Evolutionary conservation across 2,888 invertebrate species (phyloP), one percentile per base, ranked within the genome.

Genomic region (Labia minor): DNA sequence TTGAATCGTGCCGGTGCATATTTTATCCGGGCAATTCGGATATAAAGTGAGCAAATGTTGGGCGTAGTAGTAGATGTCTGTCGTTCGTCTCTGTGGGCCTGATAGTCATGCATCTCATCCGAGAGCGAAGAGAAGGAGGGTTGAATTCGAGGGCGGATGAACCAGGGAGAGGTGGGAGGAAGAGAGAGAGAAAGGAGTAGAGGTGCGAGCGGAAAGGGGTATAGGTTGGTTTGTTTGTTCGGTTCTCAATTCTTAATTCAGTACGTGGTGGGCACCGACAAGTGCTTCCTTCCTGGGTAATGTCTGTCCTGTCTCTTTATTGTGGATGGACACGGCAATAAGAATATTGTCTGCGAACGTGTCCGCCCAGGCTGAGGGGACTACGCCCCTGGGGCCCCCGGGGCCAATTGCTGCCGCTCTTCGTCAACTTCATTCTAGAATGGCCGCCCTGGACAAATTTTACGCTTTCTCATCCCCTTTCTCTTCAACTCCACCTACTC

Each of bases 41-140:
- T 49, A 49, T 49, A 49, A 49, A 49, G n/a, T 49, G 49, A 49
- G 49, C n/a, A 49, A 49, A 49, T 49, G 49, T 49, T 49, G 49
- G 49, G 49, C 49, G 49, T 49, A 14, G 49, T 49, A 16, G 14
- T 49, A 49, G 26, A 26, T 26, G 26, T 26, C 26, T 26, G 26
- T 26, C 26, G 26, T 26, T 26, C 8, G 26, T 26, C 26, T 26
- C 26, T 26, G 26, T 26, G 8, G 26, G 26, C 8, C 26, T 26
- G 26, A 26, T 26, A 26, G 26, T 8, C 26, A 3, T 8, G n/a
- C n/a, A n/a, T n/a, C n/a, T n/a, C n/a, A n/a, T n/a, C n/a, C n/a
- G 33, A 33, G 33, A 11, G 11, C 6, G 33, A 33, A 11, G 33
- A 6, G 33, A 33, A 11, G 33, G 6, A 11, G 33, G 11, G 33